Percentiles rank a stretch among this genome's conserved stretches.
phyloP scores from a whole-genome alignment of 2,113 vertebrate species.

The Hipposideros armiger region DNA sequence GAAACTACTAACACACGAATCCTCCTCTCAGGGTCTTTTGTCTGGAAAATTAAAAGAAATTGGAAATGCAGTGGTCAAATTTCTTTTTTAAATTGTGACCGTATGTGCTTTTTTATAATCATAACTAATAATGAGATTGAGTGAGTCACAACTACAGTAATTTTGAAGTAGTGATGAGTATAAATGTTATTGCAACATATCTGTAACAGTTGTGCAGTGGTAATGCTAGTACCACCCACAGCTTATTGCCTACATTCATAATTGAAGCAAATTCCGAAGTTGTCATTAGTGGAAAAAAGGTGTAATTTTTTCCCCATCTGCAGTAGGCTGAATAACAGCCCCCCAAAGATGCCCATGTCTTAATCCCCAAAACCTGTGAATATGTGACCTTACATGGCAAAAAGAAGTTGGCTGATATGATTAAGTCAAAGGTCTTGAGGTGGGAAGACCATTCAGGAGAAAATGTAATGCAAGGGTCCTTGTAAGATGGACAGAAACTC shows the following conservation, averaged over 20 bases:
- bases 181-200: neutral
- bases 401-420: neutral
- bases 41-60: neutral
- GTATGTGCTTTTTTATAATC: neutral
- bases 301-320: neutral
- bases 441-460: neutral
- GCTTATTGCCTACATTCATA: neutral
- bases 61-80: neutral
- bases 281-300: neutral
- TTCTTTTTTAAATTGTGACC: neutral
- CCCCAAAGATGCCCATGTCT: neutral
- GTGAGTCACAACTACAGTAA: neutral
- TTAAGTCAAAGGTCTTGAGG: neutral
- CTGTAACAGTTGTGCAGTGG: too few relatives aligned
- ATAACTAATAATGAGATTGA: neutral
- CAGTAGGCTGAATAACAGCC: neutral
- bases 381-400: neutral
- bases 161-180: neutral
- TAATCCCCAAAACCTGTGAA: fast-evolving
- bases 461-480: neutral
- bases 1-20: neutral
- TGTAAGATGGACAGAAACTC: neutral
- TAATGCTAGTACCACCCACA: fast-evolving
- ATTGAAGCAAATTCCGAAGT: neutral
- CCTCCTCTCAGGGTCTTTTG: neutral